Conservation (phyloP, 2,113 vertebrate genomes). For the Etheostoma spectabile region DNA sequence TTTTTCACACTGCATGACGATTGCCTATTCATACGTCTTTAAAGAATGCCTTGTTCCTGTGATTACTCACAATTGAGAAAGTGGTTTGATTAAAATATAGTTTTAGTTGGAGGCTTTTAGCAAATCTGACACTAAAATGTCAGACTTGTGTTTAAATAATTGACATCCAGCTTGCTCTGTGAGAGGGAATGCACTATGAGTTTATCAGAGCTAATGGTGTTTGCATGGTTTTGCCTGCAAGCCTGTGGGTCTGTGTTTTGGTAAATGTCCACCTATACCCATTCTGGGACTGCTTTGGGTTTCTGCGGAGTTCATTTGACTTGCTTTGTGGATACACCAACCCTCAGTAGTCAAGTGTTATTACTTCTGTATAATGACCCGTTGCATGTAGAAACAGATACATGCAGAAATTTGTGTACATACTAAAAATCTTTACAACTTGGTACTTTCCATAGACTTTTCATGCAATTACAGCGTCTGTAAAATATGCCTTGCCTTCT, state of each 20-base stretch:
- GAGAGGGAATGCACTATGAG: not conserved
- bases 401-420: not conserved
- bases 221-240: not conserved
- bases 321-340: not conserved
- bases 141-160: conserved; percentile 44
- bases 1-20: conserved; percentile 13
- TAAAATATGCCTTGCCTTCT: not conserved
- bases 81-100: conserved; percentile 45
- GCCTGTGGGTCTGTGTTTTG: not conserved
- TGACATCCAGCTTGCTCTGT: not conserved
- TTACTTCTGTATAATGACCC: not conserved
- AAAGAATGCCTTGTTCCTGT: conserved; percentile 20
- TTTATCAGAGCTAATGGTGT: not conserved
- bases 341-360: not conserved
- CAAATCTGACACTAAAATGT: conserved; percentile 45
- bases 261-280: not conserved
- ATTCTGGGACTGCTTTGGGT: not conserved
- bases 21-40: not conserved
- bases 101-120: conserved; percentile 48
- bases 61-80: conserved; percentile 45
- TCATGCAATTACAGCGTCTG: not conserved
- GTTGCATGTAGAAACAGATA: not conserved
- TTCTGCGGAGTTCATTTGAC: not conserved
- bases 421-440: not conserved
- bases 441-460: not conserved